Conservation (phyloP, 2,888 invertebrate species). For the Dexiosoma caninum region DNA sequence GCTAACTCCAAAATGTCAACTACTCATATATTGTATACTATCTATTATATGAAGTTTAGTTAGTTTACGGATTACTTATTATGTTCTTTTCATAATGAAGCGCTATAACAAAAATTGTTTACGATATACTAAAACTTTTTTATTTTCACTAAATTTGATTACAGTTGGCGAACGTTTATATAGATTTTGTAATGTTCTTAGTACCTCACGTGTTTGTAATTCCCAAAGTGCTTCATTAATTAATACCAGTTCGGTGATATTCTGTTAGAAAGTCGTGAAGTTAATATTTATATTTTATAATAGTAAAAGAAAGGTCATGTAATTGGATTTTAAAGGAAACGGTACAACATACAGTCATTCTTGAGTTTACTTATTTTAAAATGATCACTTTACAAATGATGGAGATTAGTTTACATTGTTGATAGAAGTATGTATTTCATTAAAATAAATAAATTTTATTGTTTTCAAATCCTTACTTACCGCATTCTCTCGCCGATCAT, state of each 20-base stretch:
- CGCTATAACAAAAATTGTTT: constrained; percentile 69
- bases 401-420: constrained; percentile 34
- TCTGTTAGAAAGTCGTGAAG: constrained; percentile 82
- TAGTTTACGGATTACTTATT: constrained; percentile 25
- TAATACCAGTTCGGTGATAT: constrained; percentile 96
- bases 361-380: neutral
- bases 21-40: constrained; percentile 26
- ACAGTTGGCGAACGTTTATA: constrained; percentile 59
- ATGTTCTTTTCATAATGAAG: constrained; percentile 40
- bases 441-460: neutral
- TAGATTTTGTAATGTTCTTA: constrained; percentile 64
- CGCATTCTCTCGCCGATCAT: constrained; percentile 90
- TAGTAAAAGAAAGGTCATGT: constrained; percentile 41
- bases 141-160: constrained; percentile 64
- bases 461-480: constrained; percentile 79
- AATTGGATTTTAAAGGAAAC: constrained; percentile 10
- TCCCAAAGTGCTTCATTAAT: constrained; percentile 96
- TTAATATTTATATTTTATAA: constrained; percentile 70
- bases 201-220: constrained; percentile 95
- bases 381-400: constrained; percentile 35
- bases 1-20: constrained; percentile 30
- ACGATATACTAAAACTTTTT: constrained; percentile 65
- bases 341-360: constrained; percentile 16
- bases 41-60: constrained; percentile 25
- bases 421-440: neutral